Percentiles rank a stretch among this genome's conserved stretches.
Evolutionary conservation across 2,797 vertebrate species (phyloP).

Genomic region (Cyclura pinguis): DNA sequence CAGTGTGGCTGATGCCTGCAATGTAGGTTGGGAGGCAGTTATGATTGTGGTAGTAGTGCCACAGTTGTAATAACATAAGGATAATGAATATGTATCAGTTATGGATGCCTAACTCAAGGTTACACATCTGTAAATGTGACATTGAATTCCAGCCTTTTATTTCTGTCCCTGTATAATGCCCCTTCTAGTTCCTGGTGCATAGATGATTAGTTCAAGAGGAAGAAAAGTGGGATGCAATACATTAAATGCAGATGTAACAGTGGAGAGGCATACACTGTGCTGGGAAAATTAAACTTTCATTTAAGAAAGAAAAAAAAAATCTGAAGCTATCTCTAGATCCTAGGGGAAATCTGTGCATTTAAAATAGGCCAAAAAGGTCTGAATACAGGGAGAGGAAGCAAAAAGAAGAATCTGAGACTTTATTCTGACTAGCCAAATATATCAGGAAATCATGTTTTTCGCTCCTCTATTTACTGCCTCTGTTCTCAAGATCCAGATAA

Average conservation of each 20-base stretch:
- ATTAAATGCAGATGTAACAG: not conserved
- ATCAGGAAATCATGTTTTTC: too few species aligned
- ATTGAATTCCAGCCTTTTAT: not conserved
- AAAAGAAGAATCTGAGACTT: not conserved
- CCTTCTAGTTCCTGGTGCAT: not conserved
- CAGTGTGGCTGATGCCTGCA: too few species aligned
- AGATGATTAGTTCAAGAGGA: not conserved
- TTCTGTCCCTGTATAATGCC: not conserved
- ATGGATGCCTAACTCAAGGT: too few species aligned
- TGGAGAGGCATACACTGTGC: not conserved
- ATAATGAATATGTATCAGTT: too few species aligned
- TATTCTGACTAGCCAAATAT: too few species aligned
- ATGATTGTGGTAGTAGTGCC: too few species aligned
- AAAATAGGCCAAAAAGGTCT: not conserved
- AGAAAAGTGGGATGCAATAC: not conserved
- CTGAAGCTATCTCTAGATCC: not conserved
- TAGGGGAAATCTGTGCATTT: not conserved
- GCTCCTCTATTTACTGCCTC: too few species aligned
- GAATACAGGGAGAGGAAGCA: not conserved
- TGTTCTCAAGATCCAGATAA: too few species aligned
- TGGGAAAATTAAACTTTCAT: not conserved
- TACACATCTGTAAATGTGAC: too few species aligned
- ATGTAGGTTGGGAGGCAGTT: too few species aligned
- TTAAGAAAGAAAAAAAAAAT: not conserved
- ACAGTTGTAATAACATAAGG: too few species aligned